phyloP scores from a whole-genome alignment of 92 coral and sea anemone species.

The Siderastrea radians region DNA sequence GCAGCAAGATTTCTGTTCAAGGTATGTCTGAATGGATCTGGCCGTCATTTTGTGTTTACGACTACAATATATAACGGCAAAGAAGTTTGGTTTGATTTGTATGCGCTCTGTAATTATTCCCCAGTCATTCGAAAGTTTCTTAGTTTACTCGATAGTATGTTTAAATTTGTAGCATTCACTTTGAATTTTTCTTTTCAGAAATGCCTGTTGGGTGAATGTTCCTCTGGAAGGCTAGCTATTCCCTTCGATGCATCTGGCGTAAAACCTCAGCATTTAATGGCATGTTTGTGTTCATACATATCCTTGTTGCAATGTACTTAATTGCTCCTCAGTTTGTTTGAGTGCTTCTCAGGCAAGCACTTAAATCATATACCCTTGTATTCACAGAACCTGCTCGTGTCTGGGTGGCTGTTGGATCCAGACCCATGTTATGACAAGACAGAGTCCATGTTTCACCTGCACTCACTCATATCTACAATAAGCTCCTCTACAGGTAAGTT shows the following conservation, averaged over 20 bases:
- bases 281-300: conserved; percentile 9
- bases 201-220: conserved; percentile 65
- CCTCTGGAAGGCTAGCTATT: conserved; percentile 77
- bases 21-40: too few species aligned
- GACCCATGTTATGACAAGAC: conserved; percentile 39
- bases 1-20: conserved; percentile 84
- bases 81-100: too few species aligned
- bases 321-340: not conserved
- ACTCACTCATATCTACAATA: conserved; percentile 81
- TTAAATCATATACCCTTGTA: not conserved
- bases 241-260: conserved; percentile 91
- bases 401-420: conserved; percentile 78
- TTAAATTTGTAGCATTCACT: not conserved
- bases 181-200: conserved; percentile 52
- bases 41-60: too few species aligned
- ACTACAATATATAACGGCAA: too few species aligned
- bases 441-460: conserved; percentile 66
- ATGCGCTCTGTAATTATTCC: too few species aligned
- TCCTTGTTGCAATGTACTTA: not conserved
- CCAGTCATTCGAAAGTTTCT: not conserved
- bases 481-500: conserved; percentile 86
- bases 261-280: conserved; percentile 86
- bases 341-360: not conserved
- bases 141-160: not conserved
- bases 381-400: conserved; percentile 81